Evolutionary conservation across 2,113 vertebrate species (phyloP).

Genomic region (Zootoca vivipara): DNA sequence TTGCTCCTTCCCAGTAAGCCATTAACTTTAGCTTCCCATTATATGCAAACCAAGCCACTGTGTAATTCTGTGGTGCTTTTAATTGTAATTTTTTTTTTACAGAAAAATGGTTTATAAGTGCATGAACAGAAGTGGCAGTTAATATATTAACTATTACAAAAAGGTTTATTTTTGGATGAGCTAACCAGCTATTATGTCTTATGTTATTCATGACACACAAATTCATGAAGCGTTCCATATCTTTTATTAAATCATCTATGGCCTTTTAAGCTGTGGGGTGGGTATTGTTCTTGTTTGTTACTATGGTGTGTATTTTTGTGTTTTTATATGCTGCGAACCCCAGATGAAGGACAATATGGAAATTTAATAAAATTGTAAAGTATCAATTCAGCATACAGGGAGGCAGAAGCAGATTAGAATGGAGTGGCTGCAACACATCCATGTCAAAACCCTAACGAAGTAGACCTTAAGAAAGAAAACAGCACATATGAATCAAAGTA

Average conservation of each 20-base stretch:
- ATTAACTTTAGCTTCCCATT: no score
- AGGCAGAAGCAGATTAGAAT: slow-evolving; percentile 2
- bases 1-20: no score
- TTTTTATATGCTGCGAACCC: no score
- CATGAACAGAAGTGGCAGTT: neutral
- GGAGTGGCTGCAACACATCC: neutral
- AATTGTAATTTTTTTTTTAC: neutral
- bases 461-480: neutral
- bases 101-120: neutral
- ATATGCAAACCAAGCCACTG: neutral
- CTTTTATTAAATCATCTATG: no score
- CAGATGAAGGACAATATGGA: no score
- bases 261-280: no score
- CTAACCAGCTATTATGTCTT: neutral
- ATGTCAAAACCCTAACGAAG: neutral
- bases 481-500: neutral
- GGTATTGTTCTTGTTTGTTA: no score
- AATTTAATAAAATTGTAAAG: no score
- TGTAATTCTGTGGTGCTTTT: neutral
- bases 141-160: no score
- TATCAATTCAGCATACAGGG: neutral
- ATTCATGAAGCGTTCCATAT: neutral
- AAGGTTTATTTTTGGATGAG: neutral
- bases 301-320: no score
- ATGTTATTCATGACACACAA: neutral